phyloP scores from a whole-genome alignment of 2,797 vertebrate species.

The Gymnoscopelus microlampas region DNA sequence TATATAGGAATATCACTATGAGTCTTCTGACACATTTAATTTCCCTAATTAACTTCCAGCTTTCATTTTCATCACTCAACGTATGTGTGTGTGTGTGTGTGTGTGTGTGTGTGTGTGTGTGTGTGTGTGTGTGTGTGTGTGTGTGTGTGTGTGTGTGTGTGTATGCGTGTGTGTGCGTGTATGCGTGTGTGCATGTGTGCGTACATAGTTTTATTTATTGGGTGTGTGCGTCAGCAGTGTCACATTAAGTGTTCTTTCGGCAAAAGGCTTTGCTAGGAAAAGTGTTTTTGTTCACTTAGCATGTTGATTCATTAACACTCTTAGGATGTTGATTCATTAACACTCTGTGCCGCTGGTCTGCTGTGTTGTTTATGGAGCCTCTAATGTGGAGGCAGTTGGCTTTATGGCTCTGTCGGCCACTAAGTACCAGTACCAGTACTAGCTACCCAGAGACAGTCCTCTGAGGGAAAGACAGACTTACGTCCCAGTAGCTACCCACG shows the following conservation, averaged over 20 bases:
- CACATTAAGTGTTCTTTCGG: constrained; percentile 58
- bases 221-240: constrained; percentile 50
- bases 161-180: too few relatives aligned
- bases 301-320: constrained; percentile 69
- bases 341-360: constrained; percentile 21
- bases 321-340: constrained; percentile 21
- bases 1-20: too few relatives aligned
- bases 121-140: too few relatives aligned
- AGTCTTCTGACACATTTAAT: constrained; percentile 46
- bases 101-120: too few relatives aligned
- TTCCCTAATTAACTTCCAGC: constrained; percentile 51
- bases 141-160: too few relatives aligned
- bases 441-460: too few relatives aligned
- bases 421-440: constrained; percentile 36
- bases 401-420: constrained; percentile 47
- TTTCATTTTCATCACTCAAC: constrained; percentile 20
- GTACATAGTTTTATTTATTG: constrained; percentile 49
- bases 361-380: constrained; percentile 56
- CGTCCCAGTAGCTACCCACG: too few relatives aligned
- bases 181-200: too few relatives aligned
- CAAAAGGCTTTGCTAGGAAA: constrained; percentile 46
- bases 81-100: constrained; percentile 33
- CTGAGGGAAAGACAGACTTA: too few relatives aligned
- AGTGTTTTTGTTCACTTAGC: constrained; percentile 55
- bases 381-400: constrained; percentile 53